Evolutionary conservation across 2,797 vertebrate genomes (phyloP).

Genomic region (Enteromius mattozi): DNA sequence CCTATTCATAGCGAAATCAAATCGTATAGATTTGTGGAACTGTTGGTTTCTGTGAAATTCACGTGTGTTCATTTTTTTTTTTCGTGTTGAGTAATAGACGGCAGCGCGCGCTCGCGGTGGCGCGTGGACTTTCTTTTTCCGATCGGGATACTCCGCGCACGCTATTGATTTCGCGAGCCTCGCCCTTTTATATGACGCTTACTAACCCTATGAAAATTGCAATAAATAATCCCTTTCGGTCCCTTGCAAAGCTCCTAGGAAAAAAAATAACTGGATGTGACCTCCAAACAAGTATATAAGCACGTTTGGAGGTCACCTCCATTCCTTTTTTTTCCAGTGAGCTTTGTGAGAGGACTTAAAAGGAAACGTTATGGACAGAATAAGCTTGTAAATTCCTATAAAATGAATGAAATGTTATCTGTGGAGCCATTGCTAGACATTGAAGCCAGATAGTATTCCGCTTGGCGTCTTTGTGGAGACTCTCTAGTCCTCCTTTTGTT

Average conservation of each 20-base stretch:
- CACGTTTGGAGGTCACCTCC: slow-evolving; percentile 60
- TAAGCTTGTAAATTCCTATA: background rate
- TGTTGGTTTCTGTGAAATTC: slow-evolving; percentile 56
- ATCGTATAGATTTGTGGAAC: slow-evolving; percentile 42
- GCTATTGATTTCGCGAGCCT: slow-evolving; percentile 56
- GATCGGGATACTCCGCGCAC: slow-evolving; percentile 18
- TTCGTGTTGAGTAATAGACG: background rate
- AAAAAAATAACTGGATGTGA: slow-evolving; percentile 49
- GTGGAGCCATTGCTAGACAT: background rate
- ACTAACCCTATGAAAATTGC: slow-evolving; percentile 33
- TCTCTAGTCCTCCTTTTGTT: background rate
- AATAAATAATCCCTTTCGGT: background rate
- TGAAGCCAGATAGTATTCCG: background rate
- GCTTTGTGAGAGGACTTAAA: slow-evolving; percentile 18
- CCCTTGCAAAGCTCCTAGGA: background rate
- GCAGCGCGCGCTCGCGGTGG: slow-evolving; percentile 18
- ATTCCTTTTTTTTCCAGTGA: slow-evolving; percentile 13
- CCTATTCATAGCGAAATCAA: slow-evolving; percentile 53
- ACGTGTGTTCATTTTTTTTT: slow-evolving; percentile 25
- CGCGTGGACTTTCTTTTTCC: slow-evolving; percentile 28
- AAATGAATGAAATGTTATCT: background rate
- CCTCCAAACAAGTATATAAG: slow-evolving; percentile 52
- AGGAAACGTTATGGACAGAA: background rate
- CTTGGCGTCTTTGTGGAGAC: background rate
- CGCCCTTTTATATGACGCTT: slow-evolving; percentile 56